A percentile compares a stretch with the other conserved stretches of the same genome.
phyloP scores from a whole-genome alignment of 2,888 invertebrate genomes.

The Rhamnusium bicolor region DNA sequence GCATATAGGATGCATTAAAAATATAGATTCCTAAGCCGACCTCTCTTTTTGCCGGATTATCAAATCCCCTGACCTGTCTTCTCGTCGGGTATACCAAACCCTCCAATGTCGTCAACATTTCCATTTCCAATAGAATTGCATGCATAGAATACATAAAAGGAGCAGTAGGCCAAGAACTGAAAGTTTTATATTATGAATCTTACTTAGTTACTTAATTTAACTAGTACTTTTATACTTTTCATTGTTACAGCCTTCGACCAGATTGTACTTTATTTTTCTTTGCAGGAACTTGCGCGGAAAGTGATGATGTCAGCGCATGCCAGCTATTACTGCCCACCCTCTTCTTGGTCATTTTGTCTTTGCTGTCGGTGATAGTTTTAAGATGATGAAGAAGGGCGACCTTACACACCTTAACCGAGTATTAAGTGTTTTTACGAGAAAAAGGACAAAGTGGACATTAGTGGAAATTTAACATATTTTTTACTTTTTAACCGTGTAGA shows the following conservation, averaged over 20 bases:
- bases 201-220: no score
- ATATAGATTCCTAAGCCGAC: no score
- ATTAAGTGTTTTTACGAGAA: slow-evolving; percentile 57
- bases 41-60: no score
- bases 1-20: no score
- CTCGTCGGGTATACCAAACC: no score
- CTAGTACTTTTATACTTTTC: no score
- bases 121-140: no score
- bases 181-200: no score
- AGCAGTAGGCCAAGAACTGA: no score
- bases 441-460: slow-evolving; percentile 49
- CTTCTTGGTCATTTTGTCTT: slow-evolving; percentile 55
- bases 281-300: slow-evolving; percentile 63
- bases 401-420: slow-evolving; percentile 61
- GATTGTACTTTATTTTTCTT: slow-evolving; percentile 29
- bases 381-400: slow-evolving; percentile 65
- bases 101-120: no score
- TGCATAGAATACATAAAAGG: no score
- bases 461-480: slow-evolving; percentile 44
- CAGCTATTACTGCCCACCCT: slow-evolving; percentile 58
- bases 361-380: slow-evolving; percentile 56
- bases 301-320: slow-evolving; percentile 54
- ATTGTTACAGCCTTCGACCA: neutral
- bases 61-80: no score
- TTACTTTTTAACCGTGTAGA: slow-evolving; percentile 29